phyloP scores from a whole-genome alignment of 2,797 vertebrate species.

The Lophotriccus pileatus region DNA sequence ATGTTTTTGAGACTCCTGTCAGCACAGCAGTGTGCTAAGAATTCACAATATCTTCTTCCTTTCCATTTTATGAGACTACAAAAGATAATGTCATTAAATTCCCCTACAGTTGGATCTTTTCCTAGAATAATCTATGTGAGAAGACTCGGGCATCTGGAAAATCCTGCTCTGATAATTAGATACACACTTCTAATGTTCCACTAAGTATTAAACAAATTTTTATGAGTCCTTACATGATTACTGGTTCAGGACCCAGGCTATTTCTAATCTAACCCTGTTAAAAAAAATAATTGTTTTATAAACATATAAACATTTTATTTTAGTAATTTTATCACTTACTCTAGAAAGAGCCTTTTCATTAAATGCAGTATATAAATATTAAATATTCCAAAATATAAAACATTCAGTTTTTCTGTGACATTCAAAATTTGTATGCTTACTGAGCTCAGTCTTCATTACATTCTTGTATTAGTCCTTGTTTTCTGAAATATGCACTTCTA shows the following conservation, averaged over 20 bases:
- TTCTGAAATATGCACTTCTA: not conserved
- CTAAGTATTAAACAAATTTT: not conserved
- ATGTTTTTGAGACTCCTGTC: not conserved
- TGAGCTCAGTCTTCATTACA: not conserved
- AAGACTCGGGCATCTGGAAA: not conserved
- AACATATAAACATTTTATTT: not conserved
- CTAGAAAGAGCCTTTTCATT: not conserved
- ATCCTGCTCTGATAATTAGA: not conserved
- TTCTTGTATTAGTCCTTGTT: not conserved
- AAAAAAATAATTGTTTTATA: not conserved
- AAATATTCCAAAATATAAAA: not conserved
- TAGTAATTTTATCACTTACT: not conserved
- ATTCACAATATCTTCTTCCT: not conserved
- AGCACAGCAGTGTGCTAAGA: not conserved
- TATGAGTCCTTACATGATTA: not conserved
- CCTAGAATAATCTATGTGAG: not conserved
- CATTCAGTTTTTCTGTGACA: not conserved
- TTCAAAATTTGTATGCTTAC: not conserved
- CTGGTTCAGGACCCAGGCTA: not conserved
- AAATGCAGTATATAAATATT: not conserved
- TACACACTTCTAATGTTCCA: not conserved
- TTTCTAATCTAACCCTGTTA: not conserved
- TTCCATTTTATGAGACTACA: not conserved
- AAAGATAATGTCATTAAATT: not conserved
- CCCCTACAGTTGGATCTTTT: not conserved